Conservation (phyloP, 2,888 invertebrate genomes). For the Aspidapion aeneum region DNA sequence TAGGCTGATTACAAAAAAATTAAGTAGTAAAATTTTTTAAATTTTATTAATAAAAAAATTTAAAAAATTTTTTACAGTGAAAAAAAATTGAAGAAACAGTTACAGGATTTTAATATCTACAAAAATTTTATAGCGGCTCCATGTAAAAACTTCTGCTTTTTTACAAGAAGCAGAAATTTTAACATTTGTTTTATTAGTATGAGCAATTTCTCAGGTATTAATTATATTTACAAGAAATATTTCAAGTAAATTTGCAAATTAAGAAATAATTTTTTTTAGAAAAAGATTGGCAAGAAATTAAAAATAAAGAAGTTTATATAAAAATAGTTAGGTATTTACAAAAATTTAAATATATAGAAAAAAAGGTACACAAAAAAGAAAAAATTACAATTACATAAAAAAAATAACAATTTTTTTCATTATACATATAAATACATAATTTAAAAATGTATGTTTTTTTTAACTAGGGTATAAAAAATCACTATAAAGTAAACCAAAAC, state of each 20-base stretch:
- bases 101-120: not conserved
- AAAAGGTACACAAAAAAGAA: no score
- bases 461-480: no score
- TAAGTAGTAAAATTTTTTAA: no score
- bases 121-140: not conserved
- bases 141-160: not conserved
- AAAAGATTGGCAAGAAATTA: not conserved
- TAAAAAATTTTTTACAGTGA: no score
- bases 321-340: not conserved
- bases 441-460: no score
- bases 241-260: not conserved
- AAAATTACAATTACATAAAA: not conserved
- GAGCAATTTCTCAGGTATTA: not conserved
- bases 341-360: no score
- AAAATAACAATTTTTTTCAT: not conserved
- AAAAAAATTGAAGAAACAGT: no score
- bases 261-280: not conserved
- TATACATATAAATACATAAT: not conserved
- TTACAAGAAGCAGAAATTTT: not conserved
- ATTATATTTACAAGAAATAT: not conserved
- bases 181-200: not conserved
- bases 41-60: no score
- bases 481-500: no score
- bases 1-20: not conserved
- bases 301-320: no score